phyloP scores from a whole-genome alignment of 2,797 vertebrate species.

The Sylvilagus floridanus region DNA sequence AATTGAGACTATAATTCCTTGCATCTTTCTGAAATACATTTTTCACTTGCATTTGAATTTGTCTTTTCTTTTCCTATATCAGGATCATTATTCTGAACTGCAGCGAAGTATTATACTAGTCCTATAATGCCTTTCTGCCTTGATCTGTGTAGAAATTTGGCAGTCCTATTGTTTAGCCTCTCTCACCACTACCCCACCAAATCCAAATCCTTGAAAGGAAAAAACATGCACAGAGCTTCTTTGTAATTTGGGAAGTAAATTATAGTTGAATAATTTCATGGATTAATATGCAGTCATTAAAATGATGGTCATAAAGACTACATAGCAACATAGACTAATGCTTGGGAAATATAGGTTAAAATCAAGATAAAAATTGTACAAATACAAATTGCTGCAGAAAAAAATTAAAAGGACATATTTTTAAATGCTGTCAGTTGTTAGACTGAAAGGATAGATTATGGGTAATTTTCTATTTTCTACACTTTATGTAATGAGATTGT shows the following conservation, averaged over 20 bases:
- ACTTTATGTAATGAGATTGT: conserved; percentile 61
- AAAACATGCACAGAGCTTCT: conserved; percentile 41
- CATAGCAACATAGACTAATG: conserved; percentile 42
- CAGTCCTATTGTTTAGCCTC: conserved; percentile 8
- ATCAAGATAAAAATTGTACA: conserved; percentile 48
- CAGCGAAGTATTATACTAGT: conserved; percentile 36
- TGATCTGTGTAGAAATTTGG: conserved; percentile 34
- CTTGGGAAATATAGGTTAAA: conserved; percentile 62
- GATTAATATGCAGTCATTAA: conserved; percentile 75
- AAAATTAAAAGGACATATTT: conserved; percentile 59
- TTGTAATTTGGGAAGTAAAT: conserved; percentile 55
- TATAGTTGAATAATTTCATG: conserved; percentile 30
- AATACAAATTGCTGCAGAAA: conserved; percentile 50
- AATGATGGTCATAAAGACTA: conserved; percentile 66
- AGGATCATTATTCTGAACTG: conserved; percentile 58
- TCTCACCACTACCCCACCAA: neutral
- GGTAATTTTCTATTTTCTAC: conserved; percentile 64
- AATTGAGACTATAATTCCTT: conserved; percentile 47
- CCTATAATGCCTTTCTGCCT: conserved; percentile 31
- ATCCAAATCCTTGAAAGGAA: neutral
- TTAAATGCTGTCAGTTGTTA: conserved; percentile 37
- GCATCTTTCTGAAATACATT: conserved; percentile 63
- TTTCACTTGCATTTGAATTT: conserved; percentile 60
- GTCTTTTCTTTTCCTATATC: conserved; percentile 60
- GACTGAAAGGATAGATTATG: conserved; percentile 57